A percentile compares a stretch with the other conserved stretches of the same genome.
These are phyloP conservation scores for Gobius niger DNA, from an alignment of 2,113 vertebrate species.

Conservation along the genomic window DNA sequence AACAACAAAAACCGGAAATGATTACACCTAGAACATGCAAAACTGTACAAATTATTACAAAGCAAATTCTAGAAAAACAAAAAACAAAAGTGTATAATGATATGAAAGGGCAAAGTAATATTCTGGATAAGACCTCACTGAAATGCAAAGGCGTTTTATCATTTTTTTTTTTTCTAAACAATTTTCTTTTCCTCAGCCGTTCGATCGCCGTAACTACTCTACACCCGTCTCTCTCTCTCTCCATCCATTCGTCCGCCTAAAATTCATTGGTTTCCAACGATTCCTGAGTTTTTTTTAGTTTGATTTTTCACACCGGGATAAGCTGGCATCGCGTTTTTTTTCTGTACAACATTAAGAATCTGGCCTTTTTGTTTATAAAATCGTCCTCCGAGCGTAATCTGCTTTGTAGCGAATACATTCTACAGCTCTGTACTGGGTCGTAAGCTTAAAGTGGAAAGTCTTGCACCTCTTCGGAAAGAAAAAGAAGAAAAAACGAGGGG, in stretches of 20 bases:
- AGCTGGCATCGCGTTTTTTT: conserved; percentile 23
- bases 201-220: conserved; percentile 26
- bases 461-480: conserved; percentile 7
- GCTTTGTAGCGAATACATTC: conserved; percentile 36
- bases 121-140: conserved; percentile 82
- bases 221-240: conserved; percentile 16
- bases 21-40: conserved; percentile 97
- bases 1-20: conserved; percentile 79
- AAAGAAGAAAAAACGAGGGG: conserved; percentile 9
- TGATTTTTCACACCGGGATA: conserved; percentile 24
- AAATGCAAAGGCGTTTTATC: conserved; percentile 79
- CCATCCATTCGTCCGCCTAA: conserved; percentile 16
- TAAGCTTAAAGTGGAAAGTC: conserved; percentile 46
- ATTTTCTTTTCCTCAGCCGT: conserved; percentile 49
- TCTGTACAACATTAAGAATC: conserved; percentile 52
- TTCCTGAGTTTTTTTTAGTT: conserved; percentile 69
- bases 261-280: conserved; percentile 65
- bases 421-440: conserved; percentile 39
- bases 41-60: conserved; percentile 99
- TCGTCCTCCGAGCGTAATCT: neutral
- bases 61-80: conserved; percentile 82
- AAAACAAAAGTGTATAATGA: conserved; percentile 76
- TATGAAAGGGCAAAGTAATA: conserved; percentile 87
- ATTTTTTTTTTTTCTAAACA: conserved; percentile 26
- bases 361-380: conserved; percentile 6